These are phyloP conservation scores for Siphamia tubifer DNA, from an alignment of 2,113 vertebrate species.

Conservation along the genomic window DNA sequence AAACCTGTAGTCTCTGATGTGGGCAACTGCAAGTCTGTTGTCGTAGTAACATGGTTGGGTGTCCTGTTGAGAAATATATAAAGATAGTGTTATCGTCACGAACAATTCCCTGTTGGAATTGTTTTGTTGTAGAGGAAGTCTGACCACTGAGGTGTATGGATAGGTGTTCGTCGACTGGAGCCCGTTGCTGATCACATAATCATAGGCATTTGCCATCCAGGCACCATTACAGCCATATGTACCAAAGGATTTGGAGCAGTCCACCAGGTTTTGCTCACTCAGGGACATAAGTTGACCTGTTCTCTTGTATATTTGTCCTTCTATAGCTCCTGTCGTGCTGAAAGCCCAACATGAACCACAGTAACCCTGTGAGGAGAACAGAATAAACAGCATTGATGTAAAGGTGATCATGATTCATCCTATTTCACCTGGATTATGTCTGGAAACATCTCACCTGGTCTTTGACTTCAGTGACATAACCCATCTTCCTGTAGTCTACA, in stretches of 20 bases:
- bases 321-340: slow-evolving; percentile 82
- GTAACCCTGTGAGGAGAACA: slow-evolving; percentile 66
- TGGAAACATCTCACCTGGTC: slow-evolving; percentile 69
- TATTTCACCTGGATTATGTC: background rate
- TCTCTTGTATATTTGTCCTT: slow-evolving; percentile 78
- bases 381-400: background rate
- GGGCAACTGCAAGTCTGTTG: slow-evolving; percentile 63
- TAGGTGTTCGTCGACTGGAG: slow-evolving; percentile 73
- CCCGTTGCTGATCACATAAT: slow-evolving; percentile 78
- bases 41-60: slow-evolving; percentile 79
- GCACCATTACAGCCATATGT: slow-evolving; percentile 81
- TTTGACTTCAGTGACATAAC: slow-evolving; percentile 80
- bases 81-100: background rate
- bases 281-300: slow-evolving; percentile 77
- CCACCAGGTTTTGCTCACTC: slow-evolving; percentile 83
- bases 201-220: slow-evolving; percentile 81
- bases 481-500: slow-evolving; percentile 77
- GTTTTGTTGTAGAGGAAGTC: background rate
- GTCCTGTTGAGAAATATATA: slow-evolving; percentile 63
- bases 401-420: background rate
- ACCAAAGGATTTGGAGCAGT: slow-evolving; percentile 78
- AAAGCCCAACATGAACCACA: slow-evolving; percentile 85
- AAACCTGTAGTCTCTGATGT: slow-evolving; percentile 78
- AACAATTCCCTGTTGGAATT: background rate
- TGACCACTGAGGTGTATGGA: slow-evolving; percentile 79